Conservation (phyloP, 2,113 vertebrate genomes). For the Siphamia tubifer region DNA sequence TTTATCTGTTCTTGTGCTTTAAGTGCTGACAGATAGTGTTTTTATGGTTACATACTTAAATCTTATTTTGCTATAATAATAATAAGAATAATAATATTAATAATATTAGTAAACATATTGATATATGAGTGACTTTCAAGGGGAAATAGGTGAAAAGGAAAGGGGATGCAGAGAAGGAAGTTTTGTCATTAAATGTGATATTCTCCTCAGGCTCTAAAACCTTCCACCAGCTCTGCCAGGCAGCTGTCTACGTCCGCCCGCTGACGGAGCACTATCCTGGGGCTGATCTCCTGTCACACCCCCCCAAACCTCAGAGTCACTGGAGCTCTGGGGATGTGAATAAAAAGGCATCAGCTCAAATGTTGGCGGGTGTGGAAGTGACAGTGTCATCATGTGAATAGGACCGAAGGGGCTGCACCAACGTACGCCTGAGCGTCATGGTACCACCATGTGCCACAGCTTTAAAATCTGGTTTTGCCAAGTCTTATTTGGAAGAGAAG, state of each 20-base stretch:
- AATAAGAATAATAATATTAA: too few relatives aligned
- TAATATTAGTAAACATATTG: too few relatives aligned
- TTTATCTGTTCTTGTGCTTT: too few relatives aligned
- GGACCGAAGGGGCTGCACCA: constrained; percentile 2
- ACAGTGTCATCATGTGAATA: constrained; percentile 42
- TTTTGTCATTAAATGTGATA: neutral
- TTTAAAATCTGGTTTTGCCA: constrained; percentile 17
- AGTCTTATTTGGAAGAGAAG: constrained; percentile 24
- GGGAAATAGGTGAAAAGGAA: neutral
- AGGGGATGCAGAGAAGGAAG: neutral
- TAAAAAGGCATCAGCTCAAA: constrained; percentile 16
- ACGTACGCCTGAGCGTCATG: too few relatives aligned
- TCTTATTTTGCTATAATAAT: too few relatives aligned
- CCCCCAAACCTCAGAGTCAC: constrained; percentile 3
- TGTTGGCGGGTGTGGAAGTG: constrained; percentile 19
- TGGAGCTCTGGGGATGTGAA: constrained; percentile 8
- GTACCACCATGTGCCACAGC: too few relatives aligned
- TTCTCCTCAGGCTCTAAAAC: constrained; percentile 14
- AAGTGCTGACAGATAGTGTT: too few relatives aligned
- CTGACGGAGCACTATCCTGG: constrained; percentile 18
- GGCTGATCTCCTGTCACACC: constrained; percentile 35
- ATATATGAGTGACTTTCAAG: neutral
- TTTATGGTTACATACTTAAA: too few relatives aligned
- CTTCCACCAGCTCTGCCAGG: constrained; percentile 6
- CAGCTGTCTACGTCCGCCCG: neutral